Base-by-base conservation (phyloP, 1,140 invertebrate species). In the Drosophila hydei region DNA sequence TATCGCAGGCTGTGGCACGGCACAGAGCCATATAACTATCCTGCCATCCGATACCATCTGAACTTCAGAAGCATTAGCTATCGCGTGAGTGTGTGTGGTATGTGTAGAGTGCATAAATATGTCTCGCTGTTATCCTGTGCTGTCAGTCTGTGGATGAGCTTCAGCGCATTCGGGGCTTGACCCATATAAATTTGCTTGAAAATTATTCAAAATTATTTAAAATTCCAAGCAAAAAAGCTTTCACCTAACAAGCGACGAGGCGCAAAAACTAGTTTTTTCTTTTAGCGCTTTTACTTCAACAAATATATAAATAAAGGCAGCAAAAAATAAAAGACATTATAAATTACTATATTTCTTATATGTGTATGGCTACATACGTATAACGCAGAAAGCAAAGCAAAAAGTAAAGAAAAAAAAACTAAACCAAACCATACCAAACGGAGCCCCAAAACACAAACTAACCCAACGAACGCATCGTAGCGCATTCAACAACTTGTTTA, bases 401-500 rank as follows among this genome's bases (percentile, higher is more conserved):
- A 63, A 4, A 43, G 12, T 23, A 59, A 42, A 42, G 19, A 18
- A 25, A 33, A 54, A 33, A 16, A 63, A 43, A 68, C 18, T 7
- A 68, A 51, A 64, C 43, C 50, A 52, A 65, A 65, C 61, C 36
- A 23, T 68, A 48, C 40, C 25, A n/a, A 62, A 62, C 43, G 23
- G 43, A 70, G 59, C 38, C 50, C 65, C 30, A 42, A 42, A 42
- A 42, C 2, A 61, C 61, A 52, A 64, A 48, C 60, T 74, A 70
- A 71, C 61, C 61, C 72, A 56, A 62, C 67, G 36, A 68, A 74
- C 59, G 72, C 83, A 51, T 72, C 77, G 79, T 67, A 79, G 68
- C 74, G 74, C 74, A 83, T 77, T 87, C 81, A 84, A 75, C 81
- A 88, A 88, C 83, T 88, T 88, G 83, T 88, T 88, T 88, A 88